A percentile compares a stretch with the other conserved stretches of the same genome.
These are phyloP conservation scores for Ramphastos sulfuratus DNA, from an alignment of 2,113 vertebrate species.

Conservation along the genomic window DNA sequence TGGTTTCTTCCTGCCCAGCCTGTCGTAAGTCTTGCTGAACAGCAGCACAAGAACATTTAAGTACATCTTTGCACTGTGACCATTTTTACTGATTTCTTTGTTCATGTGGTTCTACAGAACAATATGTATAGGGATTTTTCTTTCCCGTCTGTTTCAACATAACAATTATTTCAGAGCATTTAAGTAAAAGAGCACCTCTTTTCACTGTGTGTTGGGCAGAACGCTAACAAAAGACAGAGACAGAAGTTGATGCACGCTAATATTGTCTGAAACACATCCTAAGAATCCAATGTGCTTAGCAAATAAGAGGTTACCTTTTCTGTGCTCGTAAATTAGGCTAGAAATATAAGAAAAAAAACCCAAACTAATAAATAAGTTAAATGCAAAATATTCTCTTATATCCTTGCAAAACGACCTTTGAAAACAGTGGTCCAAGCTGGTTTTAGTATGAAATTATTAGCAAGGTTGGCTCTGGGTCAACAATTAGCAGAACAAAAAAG, in stretches of 20 bases:
- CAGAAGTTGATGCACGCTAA: not conserved
- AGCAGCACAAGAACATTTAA: conserved; percentile 50
- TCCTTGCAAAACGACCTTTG: not conserved
- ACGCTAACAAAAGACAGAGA: not conserved
- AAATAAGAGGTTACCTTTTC: not conserved
- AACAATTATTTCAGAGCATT: not conserved
- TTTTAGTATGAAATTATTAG: not conserved
- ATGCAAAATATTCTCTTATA: not conserved
- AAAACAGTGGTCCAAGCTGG: not conserved
- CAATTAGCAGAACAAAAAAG: not conserved
- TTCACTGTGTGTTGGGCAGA: not conserved
- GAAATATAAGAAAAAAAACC: not conserved
- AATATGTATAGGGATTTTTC: conserved; percentile 35
- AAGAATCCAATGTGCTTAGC: not conserved
- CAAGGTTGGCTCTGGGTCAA: not conserved
- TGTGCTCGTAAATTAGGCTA: not conserved
- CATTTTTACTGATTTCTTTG: conserved; percentile 59
- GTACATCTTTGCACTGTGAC: conserved; percentile 67
- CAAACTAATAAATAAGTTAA: not conserved
- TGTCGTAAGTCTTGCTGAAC: no score
- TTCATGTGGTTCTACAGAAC: conserved; percentile 38
- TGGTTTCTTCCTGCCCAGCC: no score
- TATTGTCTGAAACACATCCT: not conserved
- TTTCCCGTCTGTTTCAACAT: conserved; percentile 5
- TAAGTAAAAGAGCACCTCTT: not conserved